Base-by-base conservation (phyloP, 2,888 invertebrate species). In the Prenolepis imparis region DNA sequence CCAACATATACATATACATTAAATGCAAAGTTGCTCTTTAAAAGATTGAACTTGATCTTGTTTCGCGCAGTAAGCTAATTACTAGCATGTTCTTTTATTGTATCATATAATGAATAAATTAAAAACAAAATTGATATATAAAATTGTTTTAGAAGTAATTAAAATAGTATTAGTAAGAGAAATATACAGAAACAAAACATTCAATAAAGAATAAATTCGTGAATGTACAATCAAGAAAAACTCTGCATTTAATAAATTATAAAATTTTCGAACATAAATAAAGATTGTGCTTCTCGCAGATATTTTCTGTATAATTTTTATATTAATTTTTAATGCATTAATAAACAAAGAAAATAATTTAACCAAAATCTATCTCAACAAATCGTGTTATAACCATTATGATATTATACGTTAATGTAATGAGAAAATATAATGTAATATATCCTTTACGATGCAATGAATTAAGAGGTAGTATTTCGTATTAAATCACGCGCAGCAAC, bases 11-110 rank as follows among this genome's bases (percentile, higher is more conserved):
- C 28, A 61, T 44, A 0, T 39, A 55, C 64, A n/a, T n/a, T 66
- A 64, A 55, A 32, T 12, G 12, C n/a, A 36, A 64, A 75, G 15
- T 52, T 24, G 12, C 24, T 52, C 66, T 52, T 75, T 64, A 75
- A 66, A 55, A 64, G 18, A 64, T 36, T 64, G 24, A 39, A 66
- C 4, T 39, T 52, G 18, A 66, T 64, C 75, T 64, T 75, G 36
- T 36, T 52, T 64, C 18, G 24, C 18, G 18, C n/a, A 48, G 18
- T 66, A 39, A 75, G 18, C 52, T 61, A 48, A 52, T 39, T 64
- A 48, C 44, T 52, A 64, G 24, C 24, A 64, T 11, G 6, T 24
- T 55, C 4, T 15, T 61, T 73, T 55, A 18, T 48, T 64, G 21
- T 8, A 44, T 1, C n/a, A 12, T 9, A 8, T 32, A 48, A 75